Conservation (phyloP, 92 coral and sea anemone species). For the Bergia sp. region DNA sequence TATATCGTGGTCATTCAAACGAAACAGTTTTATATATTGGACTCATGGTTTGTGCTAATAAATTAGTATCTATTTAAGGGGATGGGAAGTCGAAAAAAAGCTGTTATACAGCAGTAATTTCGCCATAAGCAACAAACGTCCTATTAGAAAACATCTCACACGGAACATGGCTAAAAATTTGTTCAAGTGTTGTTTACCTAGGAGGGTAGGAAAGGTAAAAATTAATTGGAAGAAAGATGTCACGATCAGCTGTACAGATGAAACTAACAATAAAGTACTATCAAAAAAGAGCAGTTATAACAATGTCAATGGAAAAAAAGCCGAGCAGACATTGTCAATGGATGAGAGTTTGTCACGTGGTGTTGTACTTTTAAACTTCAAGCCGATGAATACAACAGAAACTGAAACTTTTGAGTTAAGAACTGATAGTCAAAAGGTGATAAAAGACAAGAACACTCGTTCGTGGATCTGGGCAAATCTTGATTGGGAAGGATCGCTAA, state of each 20-base stretch:
- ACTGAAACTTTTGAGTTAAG: background rate
- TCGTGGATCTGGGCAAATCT: constrained; percentile 21
- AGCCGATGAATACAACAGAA: background rate
- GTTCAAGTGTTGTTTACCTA: background rate
- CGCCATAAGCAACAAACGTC: background rate
- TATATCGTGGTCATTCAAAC: too few species aligned
- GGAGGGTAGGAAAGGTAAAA: background rate
- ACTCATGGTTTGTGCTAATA: too few species aligned
- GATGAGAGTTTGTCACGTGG: background rate
- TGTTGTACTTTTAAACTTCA: background rate
- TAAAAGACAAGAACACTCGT: background rate
- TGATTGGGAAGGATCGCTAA: background rate
- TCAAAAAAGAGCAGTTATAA: background rate
- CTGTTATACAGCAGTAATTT: too few species aligned
- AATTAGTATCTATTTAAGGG: too few species aligned
- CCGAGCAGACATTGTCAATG: background rate
- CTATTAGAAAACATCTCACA: background rate
- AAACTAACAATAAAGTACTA: background rate
- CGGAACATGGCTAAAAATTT: background rate
- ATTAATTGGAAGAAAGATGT: background rate
- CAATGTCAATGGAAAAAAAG: background rate
- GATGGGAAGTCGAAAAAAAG: too few species aligned
- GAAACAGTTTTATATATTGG: too few species aligned
- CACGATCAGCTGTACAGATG: background rate
- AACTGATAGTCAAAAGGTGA: background rate